These are phyloP conservation scores for Caenorhabditis sp. DNA, from an alignment of 2,888 invertebrate genomes.

Conservation along the genomic window DNA sequence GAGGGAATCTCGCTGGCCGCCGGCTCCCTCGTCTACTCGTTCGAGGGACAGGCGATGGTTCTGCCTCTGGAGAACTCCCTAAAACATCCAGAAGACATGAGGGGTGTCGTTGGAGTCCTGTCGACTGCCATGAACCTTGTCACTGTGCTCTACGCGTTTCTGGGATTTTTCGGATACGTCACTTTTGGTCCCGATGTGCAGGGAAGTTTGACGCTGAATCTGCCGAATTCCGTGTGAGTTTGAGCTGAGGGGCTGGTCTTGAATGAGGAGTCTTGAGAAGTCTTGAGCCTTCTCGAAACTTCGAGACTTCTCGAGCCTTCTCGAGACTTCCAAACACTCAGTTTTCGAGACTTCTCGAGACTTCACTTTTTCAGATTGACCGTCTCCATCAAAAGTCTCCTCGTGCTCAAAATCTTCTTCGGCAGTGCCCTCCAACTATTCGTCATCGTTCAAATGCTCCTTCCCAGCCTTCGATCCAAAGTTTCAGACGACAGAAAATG, in stretches of 20 bases:
- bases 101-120: conserved; percentile 90
- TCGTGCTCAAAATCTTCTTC: conserved; percentile 71
- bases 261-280: too few relatives aligned
- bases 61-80: conserved; percentile 94
- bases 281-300: too few relatives aligned
- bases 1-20: conserved; percentile 71
- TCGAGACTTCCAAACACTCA: too few relatives aligned
- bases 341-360: background rate
- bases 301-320: too few relatives aligned
- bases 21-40: conserved; percentile 75
- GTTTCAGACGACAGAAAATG: conserved; percentile 47
- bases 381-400: conserved; percentile 64
- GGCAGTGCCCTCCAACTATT: conserved; percentile 90
- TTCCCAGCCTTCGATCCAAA: conserved; percentile 87
- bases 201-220: conserved; percentile 92
- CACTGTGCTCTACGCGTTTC: conserved; percentile 89
- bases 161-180: conserved; percentile 95
- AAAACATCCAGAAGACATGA: conserved; percentile 91
- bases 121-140: conserved; percentile 93
- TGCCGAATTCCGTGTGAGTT: conserved; percentile 86
- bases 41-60: conserved; percentile 79
- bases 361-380: conserved; percentile 66
- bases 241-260: too few relatives aligned
- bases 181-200: conserved; percentile 84
- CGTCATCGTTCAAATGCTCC: conserved; percentile 92